Conservation (phyloP, 2,113 vertebrate genomes). For the Barbus barbus region DNA sequence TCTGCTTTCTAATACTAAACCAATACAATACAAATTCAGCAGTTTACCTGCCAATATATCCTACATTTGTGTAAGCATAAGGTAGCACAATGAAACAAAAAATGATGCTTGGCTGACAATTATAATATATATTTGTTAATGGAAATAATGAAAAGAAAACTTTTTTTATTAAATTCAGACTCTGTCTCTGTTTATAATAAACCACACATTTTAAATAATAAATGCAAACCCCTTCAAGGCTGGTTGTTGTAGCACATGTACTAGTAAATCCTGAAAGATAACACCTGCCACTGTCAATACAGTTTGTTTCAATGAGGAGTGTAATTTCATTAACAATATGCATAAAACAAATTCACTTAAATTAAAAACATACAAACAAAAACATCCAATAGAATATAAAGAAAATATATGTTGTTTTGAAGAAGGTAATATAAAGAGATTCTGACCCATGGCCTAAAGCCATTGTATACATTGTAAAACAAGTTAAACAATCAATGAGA, state of each 20-base stretch:
- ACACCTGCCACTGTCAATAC: not conserved
- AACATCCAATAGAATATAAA: not conserved
- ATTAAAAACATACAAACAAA: too few species aligned
- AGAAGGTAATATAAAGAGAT: not conserved
- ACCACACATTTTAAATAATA: not conserved
- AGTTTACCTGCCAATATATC: not conserved
- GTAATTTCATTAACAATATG: not conserved
- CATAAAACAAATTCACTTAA: not conserved
- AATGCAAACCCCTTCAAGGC: not conserved
- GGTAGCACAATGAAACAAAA: not conserved
- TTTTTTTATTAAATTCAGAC: too few species aligned
- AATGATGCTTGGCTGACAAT: not conserved
- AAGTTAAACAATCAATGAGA: not conserved
- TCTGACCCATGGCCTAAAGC: not conserved
- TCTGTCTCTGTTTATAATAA: too few species aligned
- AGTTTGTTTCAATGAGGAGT: not conserved
- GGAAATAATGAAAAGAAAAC: too few species aligned
- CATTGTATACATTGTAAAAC: not conserved
- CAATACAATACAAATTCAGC: not conserved
- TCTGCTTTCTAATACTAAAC: not conserved
- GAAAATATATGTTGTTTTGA: not conserved
- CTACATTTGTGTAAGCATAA: not conserved
- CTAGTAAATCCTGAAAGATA: not conserved
- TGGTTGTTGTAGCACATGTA: too few species aligned
- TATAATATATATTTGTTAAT: too few species aligned